Evolutionary conservation across 2,797 vertebrate genomes (phyloP), one percentile per base, ranked within the genome.

Genomic region (Molossus alvarezi): DNA sequence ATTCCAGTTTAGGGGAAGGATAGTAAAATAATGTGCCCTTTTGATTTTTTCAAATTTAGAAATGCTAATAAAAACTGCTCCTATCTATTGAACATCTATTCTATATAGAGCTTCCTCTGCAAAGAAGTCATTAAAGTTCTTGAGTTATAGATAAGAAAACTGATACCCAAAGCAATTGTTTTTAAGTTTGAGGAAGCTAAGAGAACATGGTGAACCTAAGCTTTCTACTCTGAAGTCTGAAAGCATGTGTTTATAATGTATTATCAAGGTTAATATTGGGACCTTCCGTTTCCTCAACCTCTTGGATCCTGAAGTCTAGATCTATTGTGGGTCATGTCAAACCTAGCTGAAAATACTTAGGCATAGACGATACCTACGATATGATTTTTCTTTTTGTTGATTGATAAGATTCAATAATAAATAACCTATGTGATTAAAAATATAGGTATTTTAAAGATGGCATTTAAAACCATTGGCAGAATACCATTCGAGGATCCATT

Each of bases 351-450:
- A 57, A 72, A 73, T 95, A n/a, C 1, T 76, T 77, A 90, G 18
- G 20, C 21, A 77, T 15, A 86, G 5, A 9, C 55, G 1, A 82
- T 71, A 25, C 2, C 13, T 64, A 86, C 18, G 17, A 65, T 8
- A 75, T 29, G 11, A 62, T 10, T 86, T 91, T 91, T 82, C 51
- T 87, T 10, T 79, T 84, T 58, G 23, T 53, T 85, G 23, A 41
- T 80, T 67, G 29, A 20, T 14, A 90, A 82, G 12, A 90, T 80
- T 75, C 25, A 88, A 88, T 55, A 89, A 79, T 57, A 91, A 90
- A 53, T 82, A 86, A 87, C 27, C 33, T 53, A 2, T 82, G 9
- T 67, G 53, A 71, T 88, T 75, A 72, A 73, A 93, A 81, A 84
- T n/a, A 17, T 72, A 25, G 23, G 1, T 27, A 48, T 88, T 88